Evolutionary conservation across 2,113 vertebrate species (phyloP).

Genomic region (Ctenomys sociabilis): DNA sequence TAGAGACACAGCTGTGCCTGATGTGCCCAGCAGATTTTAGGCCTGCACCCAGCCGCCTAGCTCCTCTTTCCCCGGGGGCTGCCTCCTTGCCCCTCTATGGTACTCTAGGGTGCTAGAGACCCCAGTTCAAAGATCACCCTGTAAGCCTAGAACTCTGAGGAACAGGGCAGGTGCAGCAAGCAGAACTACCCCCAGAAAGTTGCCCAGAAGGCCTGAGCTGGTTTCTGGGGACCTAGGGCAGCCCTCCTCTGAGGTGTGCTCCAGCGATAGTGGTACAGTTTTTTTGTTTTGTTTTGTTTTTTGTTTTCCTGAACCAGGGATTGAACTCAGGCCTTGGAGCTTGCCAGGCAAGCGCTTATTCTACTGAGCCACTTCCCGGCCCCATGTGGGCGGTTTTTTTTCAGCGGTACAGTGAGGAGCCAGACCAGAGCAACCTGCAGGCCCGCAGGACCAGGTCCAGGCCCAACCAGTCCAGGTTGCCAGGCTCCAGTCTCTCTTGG

Average conservation of each 20-base stretch:
- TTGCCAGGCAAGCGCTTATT: too few species aligned
- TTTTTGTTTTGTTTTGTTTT: too few species aligned
- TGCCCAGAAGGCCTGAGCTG: too few species aligned
- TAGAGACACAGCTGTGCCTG: not conserved
- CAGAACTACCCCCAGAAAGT: not conserved
- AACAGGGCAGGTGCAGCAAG: not conserved
- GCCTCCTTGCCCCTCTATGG: not conserved
- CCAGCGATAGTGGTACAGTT: not conserved
- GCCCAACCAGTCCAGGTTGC: not conserved
- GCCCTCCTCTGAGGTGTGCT: not conserved
- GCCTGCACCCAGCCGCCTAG: too few species aligned
- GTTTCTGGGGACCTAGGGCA: not conserved
- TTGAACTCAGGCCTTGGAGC: too few species aligned
- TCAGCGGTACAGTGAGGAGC: not conserved
- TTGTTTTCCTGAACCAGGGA: too few species aligned
- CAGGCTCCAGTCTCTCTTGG: not conserved
- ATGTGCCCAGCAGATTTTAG: not conserved
- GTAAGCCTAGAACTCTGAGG: not conserved
- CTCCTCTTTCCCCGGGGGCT: not conserved
- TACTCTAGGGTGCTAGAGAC: not conserved
- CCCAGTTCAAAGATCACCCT: not conserved
- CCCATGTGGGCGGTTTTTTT: too few species aligned
- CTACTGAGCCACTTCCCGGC: too few species aligned
- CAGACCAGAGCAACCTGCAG: not conserved
- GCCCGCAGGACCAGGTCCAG: not conserved